phyloP scores from a whole-genome alignment of 2,888 invertebrate species.

The Athrips mouffetella region DNA sequence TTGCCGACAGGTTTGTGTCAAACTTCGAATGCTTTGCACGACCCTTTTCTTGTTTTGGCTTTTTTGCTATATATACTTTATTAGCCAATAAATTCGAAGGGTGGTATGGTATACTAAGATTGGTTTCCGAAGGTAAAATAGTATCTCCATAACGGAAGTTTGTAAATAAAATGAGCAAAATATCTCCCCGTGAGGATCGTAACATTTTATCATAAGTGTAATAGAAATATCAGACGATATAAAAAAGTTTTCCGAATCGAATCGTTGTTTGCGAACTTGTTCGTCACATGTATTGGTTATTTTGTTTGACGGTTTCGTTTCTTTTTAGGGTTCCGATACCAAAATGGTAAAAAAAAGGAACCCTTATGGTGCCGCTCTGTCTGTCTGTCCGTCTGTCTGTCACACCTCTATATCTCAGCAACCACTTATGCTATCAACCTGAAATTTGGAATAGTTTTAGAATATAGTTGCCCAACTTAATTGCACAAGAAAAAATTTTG shows the following conservation, averaged over 20 bases:
- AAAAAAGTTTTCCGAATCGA: constrained; percentile 60
- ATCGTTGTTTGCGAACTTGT: constrained; percentile 58
- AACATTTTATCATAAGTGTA: constrained; percentile 76
- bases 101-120: constrained; percentile 39
- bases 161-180: constrained; percentile 73
- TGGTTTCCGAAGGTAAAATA: constrained; percentile 56
- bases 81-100: constrained; percentile 30
- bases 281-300: constrained; percentile 1
- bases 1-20: constrained; percentile 10
- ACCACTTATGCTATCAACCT: too few relatives aligned
- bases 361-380: too few relatives aligned
- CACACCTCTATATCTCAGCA: too few relatives aligned
- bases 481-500: too few relatives aligned
- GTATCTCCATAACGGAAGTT: constrained; percentile 60
- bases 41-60: constrained; percentile 6
- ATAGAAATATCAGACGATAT: constrained; percentile 62
- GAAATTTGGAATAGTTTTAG: too few relatives aligned
- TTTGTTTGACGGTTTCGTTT: not conserved
- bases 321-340: too few relatives aligned
- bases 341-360: too few relatives aligned
- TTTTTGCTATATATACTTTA: constrained; percentile 6
- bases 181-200: constrained; percentile 48
- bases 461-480: too few relatives aligned
- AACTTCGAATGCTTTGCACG: not conserved
- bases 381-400: too few relatives aligned